These are phyloP conservation scores for Drosophila sechellia DNA, from an alignment of 1,140 invertebrate species.

Conservation along the genomic window DNA sequence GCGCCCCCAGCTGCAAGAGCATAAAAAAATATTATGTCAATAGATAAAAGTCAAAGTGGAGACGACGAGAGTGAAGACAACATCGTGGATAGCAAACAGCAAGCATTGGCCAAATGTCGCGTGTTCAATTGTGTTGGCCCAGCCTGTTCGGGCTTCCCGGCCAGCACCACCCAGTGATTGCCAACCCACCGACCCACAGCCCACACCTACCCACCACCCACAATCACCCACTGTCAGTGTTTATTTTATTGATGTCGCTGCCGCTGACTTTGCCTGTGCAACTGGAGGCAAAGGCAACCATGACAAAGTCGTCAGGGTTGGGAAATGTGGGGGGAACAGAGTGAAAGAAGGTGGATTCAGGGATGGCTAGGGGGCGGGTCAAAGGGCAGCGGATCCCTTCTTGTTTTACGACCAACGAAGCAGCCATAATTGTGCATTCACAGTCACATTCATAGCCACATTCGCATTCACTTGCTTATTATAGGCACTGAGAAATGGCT, in stretches of 20 bases:
- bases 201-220: neutral
- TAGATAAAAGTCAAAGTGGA: conserved; percentile 78
- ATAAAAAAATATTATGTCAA: conserved; percentile 81
- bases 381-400: conserved; percentile 28
- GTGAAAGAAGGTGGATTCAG: conserved; percentile 10
- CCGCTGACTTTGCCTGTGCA: conserved; percentile 51
- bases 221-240: conserved; percentile 56
- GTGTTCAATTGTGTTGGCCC: conserved; percentile 69
- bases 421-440: conserved; percentile 79
- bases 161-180: conserved; percentile 5
- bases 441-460: conserved; percentile 42
- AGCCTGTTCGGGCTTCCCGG: conserved; percentile 6
- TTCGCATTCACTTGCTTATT: conserved; percentile 48
- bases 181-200: conserved; percentile 5
- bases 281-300: conserved; percentile 48
- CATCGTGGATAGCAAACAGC: conserved; percentile 41
- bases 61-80: conserved; percentile 47
- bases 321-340: neutral
- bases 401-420: conserved; percentile 78
- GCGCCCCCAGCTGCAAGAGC: conserved; percentile 22
- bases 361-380: neutral
- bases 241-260: conserved; percentile 79
- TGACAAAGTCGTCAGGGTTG: conserved; percentile 62
- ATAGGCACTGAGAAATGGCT: conserved; percentile 38
- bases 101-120: conserved; percentile 70